A percentile compares a stretch with the other conserved stretches of the same genome.
Evolutionary conservation across 2,113 vertebrate species (phyloP).

Genomic region (Rhagologus leucostigma): DNA sequence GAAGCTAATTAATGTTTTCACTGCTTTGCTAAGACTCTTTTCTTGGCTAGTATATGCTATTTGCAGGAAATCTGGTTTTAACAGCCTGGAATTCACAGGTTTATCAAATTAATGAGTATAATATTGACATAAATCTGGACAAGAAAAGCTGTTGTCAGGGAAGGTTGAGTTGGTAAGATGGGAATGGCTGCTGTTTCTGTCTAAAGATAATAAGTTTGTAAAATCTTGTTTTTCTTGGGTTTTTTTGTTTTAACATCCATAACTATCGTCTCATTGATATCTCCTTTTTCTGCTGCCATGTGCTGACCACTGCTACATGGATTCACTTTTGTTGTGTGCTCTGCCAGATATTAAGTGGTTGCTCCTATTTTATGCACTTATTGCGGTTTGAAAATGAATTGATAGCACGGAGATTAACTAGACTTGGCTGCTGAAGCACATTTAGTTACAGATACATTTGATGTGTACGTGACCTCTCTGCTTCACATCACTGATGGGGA

Average conservation of each 20-base stretch:
- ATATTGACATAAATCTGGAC: conserved; percentile 2
- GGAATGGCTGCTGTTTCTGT: not conserved
- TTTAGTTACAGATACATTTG: not conserved
- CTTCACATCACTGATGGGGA: not conserved
- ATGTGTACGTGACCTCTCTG: not conserved
- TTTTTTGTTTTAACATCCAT: accelerated
- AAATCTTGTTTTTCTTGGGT: not conserved
- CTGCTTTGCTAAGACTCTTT: not conserved
- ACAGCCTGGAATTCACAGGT: not conserved
- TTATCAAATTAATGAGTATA: conserved; percentile 2
- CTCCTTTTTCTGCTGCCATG: not conserved
- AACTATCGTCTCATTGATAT: not conserved
- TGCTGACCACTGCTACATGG: not conserved
- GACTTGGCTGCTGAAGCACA: not conserved
- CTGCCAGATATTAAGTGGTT: not conserved
- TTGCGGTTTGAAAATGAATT: accelerated
- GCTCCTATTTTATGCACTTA: not conserved
- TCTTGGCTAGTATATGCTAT: not conserved
- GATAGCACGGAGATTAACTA: not conserved
- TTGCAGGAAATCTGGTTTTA: not conserved
- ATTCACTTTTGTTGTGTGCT: not conserved
- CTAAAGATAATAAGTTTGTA: not conserved
- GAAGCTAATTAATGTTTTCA: not conserved
- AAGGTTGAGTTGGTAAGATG: not conserved
- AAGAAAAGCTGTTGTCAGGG: not conserved